Base-by-base conservation (phyloP, 2,888 invertebrate genomes). In the Leucophenga montana region DNA sequence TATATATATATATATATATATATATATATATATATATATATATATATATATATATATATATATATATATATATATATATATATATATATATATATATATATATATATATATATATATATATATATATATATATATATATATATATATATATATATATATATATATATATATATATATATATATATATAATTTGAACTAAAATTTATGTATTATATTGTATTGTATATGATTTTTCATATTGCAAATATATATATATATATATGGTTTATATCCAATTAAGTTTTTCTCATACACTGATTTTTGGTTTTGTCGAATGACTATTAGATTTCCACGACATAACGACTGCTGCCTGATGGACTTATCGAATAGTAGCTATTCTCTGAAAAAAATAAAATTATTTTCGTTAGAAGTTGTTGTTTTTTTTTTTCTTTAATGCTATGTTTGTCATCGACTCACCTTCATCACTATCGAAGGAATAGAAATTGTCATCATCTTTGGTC, bases 401-500 rank as follows among this genome's bases (percentile, higher is more conserved):
- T 50, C 22, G 14, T 33, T 31, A 14, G 13, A 16, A n/a, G 50
- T 18, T 14, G 2, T 27, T 27, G 27, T 27, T 27, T 27, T 27
- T 27, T 46, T 27, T 54, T 8, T 20, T n/a, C 18, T 66, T n/a
- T 14, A 22, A 53, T 53, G 16, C 8, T 11, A 48, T n/a, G 18
- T 46, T 18, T 20, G 13, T 50, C n/a, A n/a, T 33, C n/a, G n/a
- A 73, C 82, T 67, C 57, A 87, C 87, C 87, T 82, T 88, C 87
- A 77, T 88, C 88, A 78, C 87, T 88, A 75, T 88, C 88, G 78
- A 88, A 88, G 67, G 88, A 88, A 73, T 85, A 87, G 65, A 86
- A 88, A 39, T 84, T 84, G 33, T 88, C 88, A 75, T 87, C 86
- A 64, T 88, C 88, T 71, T 83, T 82, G 57, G 85, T 80, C 82